Percentiles rank a stretch among this genome's conserved stretches.
Evolutionary conservation across 2,113 vertebrate genomes (phyloP).

Genomic region (Delphinus delphis): DNA sequence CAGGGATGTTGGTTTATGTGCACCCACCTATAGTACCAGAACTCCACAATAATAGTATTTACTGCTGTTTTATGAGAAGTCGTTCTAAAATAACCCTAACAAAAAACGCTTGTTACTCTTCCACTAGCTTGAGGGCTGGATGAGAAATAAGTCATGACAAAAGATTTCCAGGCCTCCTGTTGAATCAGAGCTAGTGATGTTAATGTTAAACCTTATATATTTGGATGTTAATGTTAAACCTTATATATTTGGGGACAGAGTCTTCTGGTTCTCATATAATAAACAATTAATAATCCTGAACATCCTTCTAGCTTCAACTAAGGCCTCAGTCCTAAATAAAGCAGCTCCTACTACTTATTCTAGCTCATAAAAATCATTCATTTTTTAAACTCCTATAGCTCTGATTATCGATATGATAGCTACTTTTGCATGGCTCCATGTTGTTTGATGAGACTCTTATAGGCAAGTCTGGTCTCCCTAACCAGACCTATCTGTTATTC

Average conservation of each 20-base stretch:
- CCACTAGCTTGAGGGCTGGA: conserved; percentile 36
- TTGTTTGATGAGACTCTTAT: background rate
- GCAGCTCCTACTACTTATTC: background rate
- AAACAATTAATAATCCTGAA: background rate
- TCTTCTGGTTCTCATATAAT: background rate
- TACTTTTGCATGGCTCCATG: background rate
- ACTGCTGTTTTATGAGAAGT: conserved; percentile 36
- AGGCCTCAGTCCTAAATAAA: background rate
- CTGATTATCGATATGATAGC: background rate
- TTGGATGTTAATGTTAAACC: background rate
- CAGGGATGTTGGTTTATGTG: conserved; percentile 13
- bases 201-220: background rate
- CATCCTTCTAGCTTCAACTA: background rate
- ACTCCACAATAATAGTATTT: conserved; percentile 46
- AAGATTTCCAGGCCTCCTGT: conserved; percentile 62
- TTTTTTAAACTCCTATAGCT: background rate
- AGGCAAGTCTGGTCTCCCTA: background rate
- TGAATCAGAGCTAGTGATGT: conserved; percentile 59
- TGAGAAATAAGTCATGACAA: background rate
- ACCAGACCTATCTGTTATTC: background rate
- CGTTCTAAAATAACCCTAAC: conserved; percentile 56
- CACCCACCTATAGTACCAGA: conserved; percentile 31
- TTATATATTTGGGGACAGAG: background rate
- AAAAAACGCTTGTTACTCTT: conserved; percentile 22
- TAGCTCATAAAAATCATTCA: background rate